phyloP scores from a whole-genome alignment of 2,797 vertebrate genomes.

The Neosalanx taihuensis region DNA sequence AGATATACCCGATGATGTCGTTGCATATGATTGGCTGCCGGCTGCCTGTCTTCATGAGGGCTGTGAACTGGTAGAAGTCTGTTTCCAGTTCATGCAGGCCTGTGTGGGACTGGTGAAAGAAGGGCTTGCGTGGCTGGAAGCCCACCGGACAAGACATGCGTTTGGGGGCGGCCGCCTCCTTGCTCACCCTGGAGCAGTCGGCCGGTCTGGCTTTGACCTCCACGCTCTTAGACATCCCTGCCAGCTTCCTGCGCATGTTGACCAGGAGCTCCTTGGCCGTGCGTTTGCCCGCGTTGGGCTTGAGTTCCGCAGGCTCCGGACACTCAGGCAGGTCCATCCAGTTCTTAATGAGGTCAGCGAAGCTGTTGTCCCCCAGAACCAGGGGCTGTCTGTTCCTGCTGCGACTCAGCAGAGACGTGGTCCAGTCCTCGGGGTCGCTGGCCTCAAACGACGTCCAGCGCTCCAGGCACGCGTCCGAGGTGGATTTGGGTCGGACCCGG shows the following conservation, averaged over 20 bases:
- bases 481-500: conserved; percentile 86
- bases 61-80: conserved; percentile 84
- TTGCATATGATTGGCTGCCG: conserved; percentile 96
- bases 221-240: conserved; percentile 78
- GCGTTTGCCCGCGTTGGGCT: conserved; percentile 70
- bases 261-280: conserved; percentile 88
- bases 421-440: conserved; percentile 86
- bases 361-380: conserved; percentile 96
- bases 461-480: conserved; percentile 91
- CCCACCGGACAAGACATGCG: conserved; percentile 88
- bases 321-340: conserved; percentile 97
- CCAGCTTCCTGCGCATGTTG: conserved; percentile 85
- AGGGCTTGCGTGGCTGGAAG: conserved; percentile 76
- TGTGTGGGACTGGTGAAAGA: conserved; percentile 89
- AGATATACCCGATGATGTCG: conserved; percentile 92
- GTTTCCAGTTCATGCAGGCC: conserved; percentile 81
- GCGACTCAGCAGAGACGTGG: conserved; percentile 85
- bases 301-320: conserved; percentile 70
- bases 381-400: conserved; percentile 92
- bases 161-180: conserved; percentile 69
- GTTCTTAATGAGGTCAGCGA: conserved; percentile 95
- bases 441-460: conserved; percentile 86
- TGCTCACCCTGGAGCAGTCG: conserved; percentile 43
- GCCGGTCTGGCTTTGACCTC: conserved; percentile 57
- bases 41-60: conserved; percentile 93